A percentile compares a stretch with the other conserved stretches of the same genome.
Conservation (phyloP, 2,888 invertebrate species). For the Conchocele bisecta region DNA sequence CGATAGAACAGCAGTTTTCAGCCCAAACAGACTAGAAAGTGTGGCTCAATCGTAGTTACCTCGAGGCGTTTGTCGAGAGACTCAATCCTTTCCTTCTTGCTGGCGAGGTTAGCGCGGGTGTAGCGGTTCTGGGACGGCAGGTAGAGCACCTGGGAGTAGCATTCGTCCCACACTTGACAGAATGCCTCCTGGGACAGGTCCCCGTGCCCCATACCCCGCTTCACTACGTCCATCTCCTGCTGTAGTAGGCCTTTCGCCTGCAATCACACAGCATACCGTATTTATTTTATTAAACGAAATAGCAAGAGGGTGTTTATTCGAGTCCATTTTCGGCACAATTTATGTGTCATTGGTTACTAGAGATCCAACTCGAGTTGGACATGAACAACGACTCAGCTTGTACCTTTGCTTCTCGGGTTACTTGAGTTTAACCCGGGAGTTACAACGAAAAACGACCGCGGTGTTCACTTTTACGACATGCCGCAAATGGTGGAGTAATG, state of each 20-base stretch:
- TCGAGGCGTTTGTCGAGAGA: constrained; percentile 96
- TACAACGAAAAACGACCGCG: too few relatives aligned
- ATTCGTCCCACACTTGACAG: constrained; percentile 97
- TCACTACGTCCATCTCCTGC: constrained; percentile 93
- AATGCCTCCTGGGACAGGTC: constrained; percentile 95
- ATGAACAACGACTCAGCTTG: too few relatives aligned
- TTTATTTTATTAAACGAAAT: too few relatives aligned
- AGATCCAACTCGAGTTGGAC: too few relatives aligned
- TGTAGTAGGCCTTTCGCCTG: constrained; percentile 75
- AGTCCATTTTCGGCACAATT: too few relatives aligned
- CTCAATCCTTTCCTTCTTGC: constrained; percentile 97
- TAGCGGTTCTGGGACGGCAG: constrained; percentile 95
- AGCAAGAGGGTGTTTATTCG: too few relatives aligned
- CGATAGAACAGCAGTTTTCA: background rate
- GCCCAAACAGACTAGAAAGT: background rate
- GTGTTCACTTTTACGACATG: too few relatives aligned
- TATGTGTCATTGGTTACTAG: too few relatives aligned
- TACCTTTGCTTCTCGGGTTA: too few relatives aligned
- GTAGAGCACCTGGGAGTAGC: constrained; percentile 94
- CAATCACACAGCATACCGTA: too few relatives aligned
- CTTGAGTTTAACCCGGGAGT: too few relatives aligned
- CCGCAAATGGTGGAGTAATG: too few relatives aligned
- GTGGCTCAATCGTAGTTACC: constrained; percentile 65
- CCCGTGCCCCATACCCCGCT: constrained; percentile 97
- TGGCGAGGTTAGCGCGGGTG: constrained; percentile 96